phyloP scores from a whole-genome alignment of 2,888 invertebrate species.

The Agapostemon virescens region DNA sequence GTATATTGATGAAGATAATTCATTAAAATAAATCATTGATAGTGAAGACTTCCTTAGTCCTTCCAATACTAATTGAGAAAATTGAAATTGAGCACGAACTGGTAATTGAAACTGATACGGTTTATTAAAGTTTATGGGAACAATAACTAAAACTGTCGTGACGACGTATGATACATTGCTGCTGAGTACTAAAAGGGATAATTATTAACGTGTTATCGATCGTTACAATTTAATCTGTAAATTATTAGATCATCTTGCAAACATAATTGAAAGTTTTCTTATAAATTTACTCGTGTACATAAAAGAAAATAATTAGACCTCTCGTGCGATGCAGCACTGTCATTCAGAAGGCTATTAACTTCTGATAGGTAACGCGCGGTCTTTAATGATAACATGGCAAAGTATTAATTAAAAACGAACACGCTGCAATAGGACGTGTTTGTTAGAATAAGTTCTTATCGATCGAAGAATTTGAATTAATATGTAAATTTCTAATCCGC shows the following conservation, averaged over 20 bases:
- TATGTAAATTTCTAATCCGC: conserved; percentile 4
- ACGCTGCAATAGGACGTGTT: not conserved
- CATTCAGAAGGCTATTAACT: not conserved
- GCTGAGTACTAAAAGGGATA: not conserved
- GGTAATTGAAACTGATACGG: no score
- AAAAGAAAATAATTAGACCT: not conserved
- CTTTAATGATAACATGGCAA: not conserved
- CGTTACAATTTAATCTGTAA: not conserved
- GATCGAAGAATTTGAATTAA: not conserved
- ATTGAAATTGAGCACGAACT: no score
- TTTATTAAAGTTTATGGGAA: not conserved
- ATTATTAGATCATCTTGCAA: not conserved
- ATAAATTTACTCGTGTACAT: not conserved
- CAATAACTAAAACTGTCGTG: not conserved
- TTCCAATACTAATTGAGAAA: not conserved
- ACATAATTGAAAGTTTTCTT: not conserved
- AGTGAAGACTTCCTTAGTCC: not conserved
- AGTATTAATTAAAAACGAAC: not conserved
- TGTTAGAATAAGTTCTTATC: not conserved
- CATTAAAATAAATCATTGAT: not conserved
- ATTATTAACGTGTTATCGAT: not conserved
- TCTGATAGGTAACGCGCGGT: not conserved
- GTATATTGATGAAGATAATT: no score
- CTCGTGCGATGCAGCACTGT: not conserved
- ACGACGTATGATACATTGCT: not conserved